Conservation (phyloP, 2,797 vertebrate genomes). For the Salarias fasciatus region DNA sequence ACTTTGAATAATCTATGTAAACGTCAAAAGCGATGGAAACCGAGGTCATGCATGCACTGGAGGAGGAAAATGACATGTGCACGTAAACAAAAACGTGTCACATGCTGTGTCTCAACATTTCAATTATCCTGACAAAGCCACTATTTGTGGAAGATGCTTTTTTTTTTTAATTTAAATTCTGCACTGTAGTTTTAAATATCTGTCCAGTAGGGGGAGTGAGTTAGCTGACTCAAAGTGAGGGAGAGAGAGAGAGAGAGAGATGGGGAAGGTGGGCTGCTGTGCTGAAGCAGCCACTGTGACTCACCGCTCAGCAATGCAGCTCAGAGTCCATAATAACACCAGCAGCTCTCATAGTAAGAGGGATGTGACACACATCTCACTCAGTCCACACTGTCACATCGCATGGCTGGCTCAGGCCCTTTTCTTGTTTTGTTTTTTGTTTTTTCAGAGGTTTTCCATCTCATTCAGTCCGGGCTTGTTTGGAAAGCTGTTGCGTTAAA, state of each 20-base stretch:
- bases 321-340: constrained; percentile 62
- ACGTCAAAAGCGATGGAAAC: no score
- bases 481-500: constrained; percentile 10
- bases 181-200: no score
- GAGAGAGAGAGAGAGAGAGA: constrained; percentile 7
- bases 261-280: constrained; percentile 25
- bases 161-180: no score
- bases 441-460: constrained; percentile 11
- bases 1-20: no score
- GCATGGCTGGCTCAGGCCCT: neutral
- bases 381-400: constrained; percentile 14
- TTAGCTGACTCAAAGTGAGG: constrained; percentile 49
- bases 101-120: no score
- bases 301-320: constrained; percentile 74
- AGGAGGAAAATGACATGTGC: no score
- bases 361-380: constrained; percentile 42
- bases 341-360: constrained; percentile 52
- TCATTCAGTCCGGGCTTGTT: neutral
- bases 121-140: no score
- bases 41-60: no score
- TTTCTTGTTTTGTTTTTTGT: neutral
- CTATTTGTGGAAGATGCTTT: no score
- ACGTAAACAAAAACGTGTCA: no score
- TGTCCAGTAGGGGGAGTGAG: constrained; percentile 72
- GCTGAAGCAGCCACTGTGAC: constrained; percentile 69